Evolutionary conservation across 2,797 vertebrate genomes (phyloP).

Genomic region (Eidolon dupreanum): DNA sequence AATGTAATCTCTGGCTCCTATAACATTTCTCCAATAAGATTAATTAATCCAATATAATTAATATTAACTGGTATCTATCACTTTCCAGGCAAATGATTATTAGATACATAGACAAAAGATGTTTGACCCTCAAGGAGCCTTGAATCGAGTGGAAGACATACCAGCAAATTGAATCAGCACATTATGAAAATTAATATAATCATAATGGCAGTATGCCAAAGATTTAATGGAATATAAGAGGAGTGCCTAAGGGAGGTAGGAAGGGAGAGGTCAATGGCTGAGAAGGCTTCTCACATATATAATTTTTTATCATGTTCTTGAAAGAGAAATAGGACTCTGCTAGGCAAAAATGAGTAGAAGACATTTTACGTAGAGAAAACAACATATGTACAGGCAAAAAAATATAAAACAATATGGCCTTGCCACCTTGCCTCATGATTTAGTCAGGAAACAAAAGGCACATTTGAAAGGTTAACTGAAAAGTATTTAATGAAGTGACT

Average conservation of each 20-base stretch:
- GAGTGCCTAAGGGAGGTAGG: neutral
- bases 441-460: neutral
- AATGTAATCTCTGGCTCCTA: neutral
- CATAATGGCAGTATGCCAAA: neutral
- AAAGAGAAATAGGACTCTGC: constrained; percentile 16
- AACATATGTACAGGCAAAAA: neutral
- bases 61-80: neutral
- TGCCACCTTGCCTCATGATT: neutral
- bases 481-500: constrained; percentile 15
- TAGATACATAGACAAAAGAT: neutral
- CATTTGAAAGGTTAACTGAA: neutral
- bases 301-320: neutral
- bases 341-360: neutral
- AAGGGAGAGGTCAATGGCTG: neutral
- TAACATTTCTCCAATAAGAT: neutral
- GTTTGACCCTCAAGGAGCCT: neutral
- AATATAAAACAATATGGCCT: neutral
- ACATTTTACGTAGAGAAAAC: neutral
- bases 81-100: neutral
- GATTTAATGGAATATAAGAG: neutral
- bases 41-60: neutral
- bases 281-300: neutral
- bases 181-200: neutral
- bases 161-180: neutral
- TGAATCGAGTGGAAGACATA: neutral